Conservation (phyloP, 2,113 vertebrate species). For the Actenoides hombroni region DNA sequence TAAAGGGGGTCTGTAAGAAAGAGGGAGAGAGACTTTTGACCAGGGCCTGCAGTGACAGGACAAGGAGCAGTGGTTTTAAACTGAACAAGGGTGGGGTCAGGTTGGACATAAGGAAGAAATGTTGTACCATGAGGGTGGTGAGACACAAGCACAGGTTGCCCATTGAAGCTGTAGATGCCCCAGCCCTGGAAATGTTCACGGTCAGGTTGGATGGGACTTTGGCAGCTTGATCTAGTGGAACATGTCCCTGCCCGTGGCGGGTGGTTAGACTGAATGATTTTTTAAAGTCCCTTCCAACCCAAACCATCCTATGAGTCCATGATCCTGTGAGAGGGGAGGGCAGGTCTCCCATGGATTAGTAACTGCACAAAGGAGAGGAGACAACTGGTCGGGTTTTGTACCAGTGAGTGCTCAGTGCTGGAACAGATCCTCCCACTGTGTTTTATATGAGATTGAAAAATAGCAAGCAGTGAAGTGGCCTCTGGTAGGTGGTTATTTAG, state of each 20-base stretch:
- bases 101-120: neutral
- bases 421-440: neutral
- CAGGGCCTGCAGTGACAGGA: neutral
- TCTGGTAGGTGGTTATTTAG: neutral
- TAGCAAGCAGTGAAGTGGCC: neutral
- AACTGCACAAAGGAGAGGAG: neutral
- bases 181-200: neutral
- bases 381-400: neutral
- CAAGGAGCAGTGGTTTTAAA: neutral
- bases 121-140: neutral
- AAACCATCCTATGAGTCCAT: too few species aligned
- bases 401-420: fast-evolving
- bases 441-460: neutral
- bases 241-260: neutral
- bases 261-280: neutral
- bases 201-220: neutral
- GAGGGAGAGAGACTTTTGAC: neutral
- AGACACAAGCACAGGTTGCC: neutral
- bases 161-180: neutral
- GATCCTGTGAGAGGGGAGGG: neutral
- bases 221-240: neutral
- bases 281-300: neutral
- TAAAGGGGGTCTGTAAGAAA: neutral
- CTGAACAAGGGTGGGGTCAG: too few species aligned
- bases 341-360: neutral